Conservation (phyloP, 2,113 vertebrate genomes). For the Bungarus multicinctus region DNA sequence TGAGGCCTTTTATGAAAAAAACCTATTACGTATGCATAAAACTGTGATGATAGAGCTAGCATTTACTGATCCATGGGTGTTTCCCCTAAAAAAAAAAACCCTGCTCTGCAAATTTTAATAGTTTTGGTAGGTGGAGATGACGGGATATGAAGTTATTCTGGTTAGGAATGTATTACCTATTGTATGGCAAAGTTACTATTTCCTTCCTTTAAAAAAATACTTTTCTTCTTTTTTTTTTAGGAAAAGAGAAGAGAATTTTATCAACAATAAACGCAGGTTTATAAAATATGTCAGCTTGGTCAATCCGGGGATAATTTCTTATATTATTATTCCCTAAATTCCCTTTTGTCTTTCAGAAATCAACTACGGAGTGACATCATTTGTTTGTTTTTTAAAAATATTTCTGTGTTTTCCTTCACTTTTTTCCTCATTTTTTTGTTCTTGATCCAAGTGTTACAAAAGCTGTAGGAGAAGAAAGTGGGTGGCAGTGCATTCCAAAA, state of each 20-base stretch:
- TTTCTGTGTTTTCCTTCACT: background rate
- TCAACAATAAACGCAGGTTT: conserved; percentile 47
- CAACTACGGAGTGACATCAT: conserved; percentile 13
- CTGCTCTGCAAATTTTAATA: background rate
- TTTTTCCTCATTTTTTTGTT: conserved; percentile 30
- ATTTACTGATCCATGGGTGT: background rate
- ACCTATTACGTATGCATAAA: too few relatives aligned
- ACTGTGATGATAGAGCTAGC: background rate
- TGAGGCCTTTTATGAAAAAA: background rate
- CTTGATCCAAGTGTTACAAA: conserved; percentile 54
- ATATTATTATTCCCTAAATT: conserved; percentile 14
- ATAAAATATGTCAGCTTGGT: conserved; percentile 36
- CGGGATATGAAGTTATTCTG: background rate
- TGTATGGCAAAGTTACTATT: background rate
- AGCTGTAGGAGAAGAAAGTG: conserved; percentile 33
- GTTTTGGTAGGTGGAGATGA: background rate
- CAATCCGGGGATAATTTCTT: conserved; percentile 56
- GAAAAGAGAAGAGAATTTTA: conserved; percentile 27
- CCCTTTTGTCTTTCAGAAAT: conserved; percentile 8
- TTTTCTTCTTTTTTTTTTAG: background rate
- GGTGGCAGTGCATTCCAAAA: conserved; percentile 35
- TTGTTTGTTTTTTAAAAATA: background rate
- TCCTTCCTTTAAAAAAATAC: background rate
- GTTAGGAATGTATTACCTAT: background rate
- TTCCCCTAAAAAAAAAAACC: background rate